Conservation (phyloP, 1,140 invertebrate species). For the Lepidurus apus region DNA sequence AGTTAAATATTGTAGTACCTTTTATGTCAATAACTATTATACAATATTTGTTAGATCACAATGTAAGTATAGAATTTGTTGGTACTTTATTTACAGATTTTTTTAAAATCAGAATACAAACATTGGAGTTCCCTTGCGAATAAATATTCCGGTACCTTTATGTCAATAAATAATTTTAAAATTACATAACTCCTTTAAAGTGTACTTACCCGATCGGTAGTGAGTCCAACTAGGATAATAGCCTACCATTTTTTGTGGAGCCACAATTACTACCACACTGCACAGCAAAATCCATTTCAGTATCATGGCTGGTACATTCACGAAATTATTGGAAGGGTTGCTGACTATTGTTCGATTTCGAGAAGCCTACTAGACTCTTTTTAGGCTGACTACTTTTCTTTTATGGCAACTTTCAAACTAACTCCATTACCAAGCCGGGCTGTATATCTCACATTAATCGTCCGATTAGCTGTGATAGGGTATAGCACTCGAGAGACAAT, state of each 20-base stretch:
- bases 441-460: not conserved
- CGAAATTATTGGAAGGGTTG: not conserved
- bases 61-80: too few relatives aligned
- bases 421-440: not conserved
- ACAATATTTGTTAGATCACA: too few relatives aligned
- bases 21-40: too few relatives aligned
- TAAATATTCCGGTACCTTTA: not conserved
- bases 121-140: too few relatives aligned
- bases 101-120: too few relatives aligned
- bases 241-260: constrained; percentile 35
- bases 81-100: too few relatives aligned
- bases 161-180: not conserved
- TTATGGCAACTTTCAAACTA: not conserved
- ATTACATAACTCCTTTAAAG: constrained; percentile 23
- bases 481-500: not conserved
- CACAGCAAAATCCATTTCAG: constrained; percentile 19
- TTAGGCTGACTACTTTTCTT: not conserved
- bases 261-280: constrained; percentile 24
- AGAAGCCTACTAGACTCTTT: not conserved
- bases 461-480: not conserved
- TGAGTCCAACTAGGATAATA: constrained; percentile 40
- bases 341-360: not conserved
- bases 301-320: not conserved
- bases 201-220: constrained; percentile 36
- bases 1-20: too few relatives aligned